These are phyloP conservation scores for Crotalus horridus DNA, from an alignment of 2,113 vertebrate species.

Conservation along the genomic window DNA sequence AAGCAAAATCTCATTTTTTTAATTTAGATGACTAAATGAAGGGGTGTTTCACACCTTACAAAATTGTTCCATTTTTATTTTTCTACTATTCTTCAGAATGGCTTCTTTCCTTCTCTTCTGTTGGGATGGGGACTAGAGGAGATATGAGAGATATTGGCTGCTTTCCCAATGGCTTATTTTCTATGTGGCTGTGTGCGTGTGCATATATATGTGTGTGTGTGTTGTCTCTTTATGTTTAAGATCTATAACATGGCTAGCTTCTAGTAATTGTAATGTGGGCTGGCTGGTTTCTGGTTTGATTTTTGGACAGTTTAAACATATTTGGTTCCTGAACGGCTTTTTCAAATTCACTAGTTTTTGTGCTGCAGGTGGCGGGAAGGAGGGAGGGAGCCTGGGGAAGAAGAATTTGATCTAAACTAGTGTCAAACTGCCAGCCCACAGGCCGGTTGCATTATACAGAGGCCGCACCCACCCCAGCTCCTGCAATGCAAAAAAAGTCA, in stretches of 20 bases:
- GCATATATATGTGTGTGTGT: not conserved
- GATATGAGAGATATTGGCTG: not conserved
- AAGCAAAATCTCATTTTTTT: not conserved
- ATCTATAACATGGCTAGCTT: not conserved
- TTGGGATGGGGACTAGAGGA: not conserved
- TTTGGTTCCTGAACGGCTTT: not conserved
- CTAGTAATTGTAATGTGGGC: not conserved
- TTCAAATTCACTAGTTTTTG: not conserved
- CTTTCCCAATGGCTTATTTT: not conserved
- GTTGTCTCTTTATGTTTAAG: not conserved
- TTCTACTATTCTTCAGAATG: not conserved
- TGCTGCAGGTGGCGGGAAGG: not conserved
- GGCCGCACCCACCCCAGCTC: too few relatives aligned
- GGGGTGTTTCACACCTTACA: not conserved
- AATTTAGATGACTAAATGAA: not conserved
- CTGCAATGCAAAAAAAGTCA: too few relatives aligned
- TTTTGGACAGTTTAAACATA: not conserved
- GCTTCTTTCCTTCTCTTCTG: not conserved
- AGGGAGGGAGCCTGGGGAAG: not conserved
- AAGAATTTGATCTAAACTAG: not conserved
- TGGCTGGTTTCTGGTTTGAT: not conserved
- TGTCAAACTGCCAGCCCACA: too few relatives aligned
- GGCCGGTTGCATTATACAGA: too few relatives aligned
- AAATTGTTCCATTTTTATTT: not conserved
- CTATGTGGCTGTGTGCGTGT: not conserved